phyloP scores from a whole-genome alignment of 2,888 invertebrate species.

The Stenodera caucasica region DNA sequence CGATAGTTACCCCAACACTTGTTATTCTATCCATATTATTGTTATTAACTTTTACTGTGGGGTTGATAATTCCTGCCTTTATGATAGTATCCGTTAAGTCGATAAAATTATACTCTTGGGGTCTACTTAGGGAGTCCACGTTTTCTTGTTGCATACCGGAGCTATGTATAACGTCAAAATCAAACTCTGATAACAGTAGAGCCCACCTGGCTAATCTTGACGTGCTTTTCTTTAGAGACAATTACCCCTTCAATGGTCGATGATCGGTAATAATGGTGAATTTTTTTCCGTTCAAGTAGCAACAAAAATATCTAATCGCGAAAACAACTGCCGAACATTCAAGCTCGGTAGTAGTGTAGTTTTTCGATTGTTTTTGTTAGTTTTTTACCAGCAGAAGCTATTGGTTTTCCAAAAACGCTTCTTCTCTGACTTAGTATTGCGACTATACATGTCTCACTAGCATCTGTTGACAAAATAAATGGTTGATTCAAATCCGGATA shows the following conservation, averaged over 20 bases:
- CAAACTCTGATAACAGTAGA: constrained; percentile 5
- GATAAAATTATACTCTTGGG: no score
- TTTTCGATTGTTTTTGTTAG: constrained; percentile 2
- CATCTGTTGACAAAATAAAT: no score
- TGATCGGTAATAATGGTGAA: constrained; percentile 12
- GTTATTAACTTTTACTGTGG: no score
- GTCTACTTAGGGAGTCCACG: constrained; percentile 10
- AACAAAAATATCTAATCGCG: constrained; percentile 9
- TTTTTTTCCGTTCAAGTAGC: constrained; percentile 10
- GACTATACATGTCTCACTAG: no score
- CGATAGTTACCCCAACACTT: no score
- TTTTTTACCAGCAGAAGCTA: not conserved
- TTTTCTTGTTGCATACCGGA: not conserved
- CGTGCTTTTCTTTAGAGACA: not conserved
- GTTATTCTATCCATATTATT: no score
- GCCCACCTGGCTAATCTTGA: constrained; percentile 11
- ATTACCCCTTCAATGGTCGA: constrained; percentile 11
- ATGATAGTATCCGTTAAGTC: no score
- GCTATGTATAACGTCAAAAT: constrained; percentile 12
- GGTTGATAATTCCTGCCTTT: no score
- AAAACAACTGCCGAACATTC: constrained; percentile 15
- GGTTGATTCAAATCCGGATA: no score
- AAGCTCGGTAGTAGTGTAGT: constrained; percentile 7
- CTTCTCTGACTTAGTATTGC: no score
- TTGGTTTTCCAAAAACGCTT: not conserved